Base-by-base conservation (phyloP, 2,113 vertebrate genomes). In the Sceloporus undulatus region DNA sequence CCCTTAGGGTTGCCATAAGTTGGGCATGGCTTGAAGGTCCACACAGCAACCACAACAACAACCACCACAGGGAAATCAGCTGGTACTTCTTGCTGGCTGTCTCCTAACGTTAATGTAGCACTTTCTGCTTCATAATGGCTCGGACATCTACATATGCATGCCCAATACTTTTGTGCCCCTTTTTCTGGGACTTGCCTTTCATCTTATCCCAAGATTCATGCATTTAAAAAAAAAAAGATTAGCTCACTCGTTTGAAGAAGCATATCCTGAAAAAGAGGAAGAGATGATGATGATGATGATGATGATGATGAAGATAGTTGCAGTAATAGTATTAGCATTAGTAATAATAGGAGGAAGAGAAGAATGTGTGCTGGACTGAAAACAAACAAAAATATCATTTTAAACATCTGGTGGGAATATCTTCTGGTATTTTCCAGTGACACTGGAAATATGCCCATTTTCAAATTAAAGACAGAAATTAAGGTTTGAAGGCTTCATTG, bases 401-500 rank as follows among this genome's bases (percentile, higher is more conserved):
- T 70, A 70, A 84, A 65, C 82, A 76, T 91, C 81, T 90, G 89
- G 65, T 89, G 88, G 89, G 93, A 96, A 93, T 0, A 4, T 85
- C 85, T 87, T 80, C 0, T 1, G 66, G 82, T 79, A 70, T 85
- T 88, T 91, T 92, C 82, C 84, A 85, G 87, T 34, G 76, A 85
- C 11, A n/a, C 59, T 76, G 0, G 82, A 81, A 62, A 0, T 89
- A 40, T 91, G 93, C 88, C 88, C 91, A 87, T 90, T 93, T 93
- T 85, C 91, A 93, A 92, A 90, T 79, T 93, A 92, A 95, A 92
- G 88, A 71, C 86, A 93, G 91, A 90, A 93, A 89, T 87, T 80
- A 76, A 86, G 75, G 29, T 94, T 90, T 92, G n/a, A 56, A 93
- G 88, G 89, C 93, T 90, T 85, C 83, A 52, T 13, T 70, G 89